These are phyloP conservation scores for Heterodera filipjevi DNA, from an alignment of 2,888 invertebrate genomes.

Conservation along the genomic window DNA sequence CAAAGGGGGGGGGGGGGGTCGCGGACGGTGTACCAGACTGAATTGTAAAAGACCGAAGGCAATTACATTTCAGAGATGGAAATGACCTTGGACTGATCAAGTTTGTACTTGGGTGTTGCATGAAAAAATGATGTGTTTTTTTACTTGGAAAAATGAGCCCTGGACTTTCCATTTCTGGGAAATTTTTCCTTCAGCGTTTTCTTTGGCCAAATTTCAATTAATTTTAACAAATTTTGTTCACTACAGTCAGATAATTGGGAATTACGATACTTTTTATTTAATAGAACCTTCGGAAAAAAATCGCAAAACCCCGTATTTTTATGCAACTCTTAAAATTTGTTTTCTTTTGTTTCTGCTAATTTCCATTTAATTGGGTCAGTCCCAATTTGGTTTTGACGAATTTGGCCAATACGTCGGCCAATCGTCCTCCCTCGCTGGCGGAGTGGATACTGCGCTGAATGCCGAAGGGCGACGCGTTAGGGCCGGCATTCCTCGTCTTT, in stretches of 20 bases:
- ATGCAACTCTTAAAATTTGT: too few species aligned
- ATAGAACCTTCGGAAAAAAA: too few species aligned
- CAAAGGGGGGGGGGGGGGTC: not conserved
- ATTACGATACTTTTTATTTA: too few species aligned
- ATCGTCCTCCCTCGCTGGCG: not conserved
- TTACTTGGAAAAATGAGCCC: too few species aligned
- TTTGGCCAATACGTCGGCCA: not conserved
- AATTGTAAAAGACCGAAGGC: not conserved
- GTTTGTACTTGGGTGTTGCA: not conserved
- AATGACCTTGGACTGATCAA: constrained; percentile 32
- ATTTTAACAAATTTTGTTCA: too few species aligned
- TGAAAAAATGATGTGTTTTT: too few species aligned
- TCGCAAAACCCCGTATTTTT: too few species aligned
- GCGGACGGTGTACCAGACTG: too few species aligned
- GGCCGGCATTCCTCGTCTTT: not conserved
- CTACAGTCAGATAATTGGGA: too few species aligned
- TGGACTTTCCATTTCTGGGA: not conserved
- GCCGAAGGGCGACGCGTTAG: not conserved
- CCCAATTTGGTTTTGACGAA: constrained; percentile 32
- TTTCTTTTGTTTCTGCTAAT: not conserved
- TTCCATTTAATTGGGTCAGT: not conserved
- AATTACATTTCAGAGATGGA: constrained; percentile 25
- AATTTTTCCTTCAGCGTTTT: too few species aligned
- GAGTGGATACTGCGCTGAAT: not conserved
- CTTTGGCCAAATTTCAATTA: too few species aligned